phyloP scores from a whole-genome alignment of 2,888 invertebrate species.

The Netelia virgata region DNA sequence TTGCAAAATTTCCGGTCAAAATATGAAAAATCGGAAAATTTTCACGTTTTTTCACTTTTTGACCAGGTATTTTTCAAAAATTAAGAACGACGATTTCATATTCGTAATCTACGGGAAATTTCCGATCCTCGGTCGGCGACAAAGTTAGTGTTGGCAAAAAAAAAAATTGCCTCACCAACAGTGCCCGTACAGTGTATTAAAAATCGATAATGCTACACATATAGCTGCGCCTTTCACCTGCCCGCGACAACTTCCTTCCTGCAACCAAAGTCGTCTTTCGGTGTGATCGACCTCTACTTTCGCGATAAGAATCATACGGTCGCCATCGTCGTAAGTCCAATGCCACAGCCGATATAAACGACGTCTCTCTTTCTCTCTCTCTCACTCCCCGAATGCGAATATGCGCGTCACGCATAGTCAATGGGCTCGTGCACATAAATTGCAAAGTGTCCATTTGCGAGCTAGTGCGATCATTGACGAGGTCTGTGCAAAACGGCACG shows the following conservation, averaged over 20 bases:
- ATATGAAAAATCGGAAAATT: too few relatives aligned
- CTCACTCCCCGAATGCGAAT: constrained; percentile 18
- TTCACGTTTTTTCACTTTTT: too few relatives aligned
- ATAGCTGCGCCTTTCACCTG: constrained; percentile 36
- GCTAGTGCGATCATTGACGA: constrained; percentile 17
- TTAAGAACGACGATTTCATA: too few relatives aligned
- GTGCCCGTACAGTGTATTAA: background rate
- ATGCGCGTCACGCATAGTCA: constrained; percentile 47
- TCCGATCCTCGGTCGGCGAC: too few relatives aligned
- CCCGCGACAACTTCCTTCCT: constrained; percentile 45
- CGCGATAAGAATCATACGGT: constrained; percentile 33
- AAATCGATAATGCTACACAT: background rate
- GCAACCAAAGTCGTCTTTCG: constrained; percentile 35
- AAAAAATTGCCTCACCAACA: background rate
- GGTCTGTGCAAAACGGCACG: constrained; percentile 57
- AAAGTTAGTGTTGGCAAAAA: too few relatives aligned
- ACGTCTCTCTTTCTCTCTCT: constrained; percentile 1
- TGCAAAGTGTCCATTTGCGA: background rate
- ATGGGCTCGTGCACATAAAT: constrained; percentile 24
- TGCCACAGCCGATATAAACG: constrained; percentile 2
- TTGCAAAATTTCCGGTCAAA: too few relatives aligned
- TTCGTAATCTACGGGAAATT: too few relatives aligned
- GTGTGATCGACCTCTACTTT: constrained; percentile 54
- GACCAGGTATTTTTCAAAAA: too few relatives aligned
- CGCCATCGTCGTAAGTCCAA: background rate